Conservation (phyloP, 92 coral and sea anemone species). For the Porites cylindrica region DNA sequence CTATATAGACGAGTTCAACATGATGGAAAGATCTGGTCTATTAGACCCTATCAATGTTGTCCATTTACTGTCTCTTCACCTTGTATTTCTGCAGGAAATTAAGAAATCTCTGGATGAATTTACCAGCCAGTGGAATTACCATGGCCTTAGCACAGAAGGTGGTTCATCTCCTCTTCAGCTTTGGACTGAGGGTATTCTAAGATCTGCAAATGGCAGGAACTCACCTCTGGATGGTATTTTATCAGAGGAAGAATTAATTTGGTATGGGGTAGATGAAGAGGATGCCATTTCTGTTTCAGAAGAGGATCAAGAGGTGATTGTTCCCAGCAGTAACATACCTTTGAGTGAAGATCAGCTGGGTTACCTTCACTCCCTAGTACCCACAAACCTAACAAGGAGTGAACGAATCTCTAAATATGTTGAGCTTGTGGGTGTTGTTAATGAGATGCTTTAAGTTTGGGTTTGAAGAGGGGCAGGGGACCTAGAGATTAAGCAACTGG, state of each 20-base stretch:
- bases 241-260: conserved; percentile 54
- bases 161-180: conserved; percentile 69
- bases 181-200: conserved; percentile 65
- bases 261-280: conserved; percentile 40
- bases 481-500: not conserved
- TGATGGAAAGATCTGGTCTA: conserved; percentile 36
- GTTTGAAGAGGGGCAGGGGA: not conserved
- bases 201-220: conserved; percentile 51
- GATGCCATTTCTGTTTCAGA: conserved; percentile 15
- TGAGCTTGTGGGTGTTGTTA: conserved; percentile 45
- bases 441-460: conserved; percentile 40
- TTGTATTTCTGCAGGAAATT: conserved; percentile 42
- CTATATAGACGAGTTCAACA: conserved; percentile 31
- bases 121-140: conserved; percentile 56
- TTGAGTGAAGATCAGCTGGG: conserved; percentile 40
- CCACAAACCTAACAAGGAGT: conserved; percentile 20
- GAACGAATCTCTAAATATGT: conserved; percentile 52
- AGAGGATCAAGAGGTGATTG: conserved; percentile 49
- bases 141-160: conserved; percentile 62
- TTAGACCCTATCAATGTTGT: conserved; percentile 60
- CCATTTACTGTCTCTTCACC: conserved; percentile 65
- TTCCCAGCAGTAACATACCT: conserved; percentile 41
- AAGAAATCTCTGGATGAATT: conserved; percentile 58
- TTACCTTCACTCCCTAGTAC: conserved; percentile 41
- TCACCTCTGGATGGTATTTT: conserved; percentile 53